These are phyloP conservation scores for Podabrus alpinus DNA, from an alignment of 2,888 invertebrate genomes.

Conservation along the genomic window DNA sequence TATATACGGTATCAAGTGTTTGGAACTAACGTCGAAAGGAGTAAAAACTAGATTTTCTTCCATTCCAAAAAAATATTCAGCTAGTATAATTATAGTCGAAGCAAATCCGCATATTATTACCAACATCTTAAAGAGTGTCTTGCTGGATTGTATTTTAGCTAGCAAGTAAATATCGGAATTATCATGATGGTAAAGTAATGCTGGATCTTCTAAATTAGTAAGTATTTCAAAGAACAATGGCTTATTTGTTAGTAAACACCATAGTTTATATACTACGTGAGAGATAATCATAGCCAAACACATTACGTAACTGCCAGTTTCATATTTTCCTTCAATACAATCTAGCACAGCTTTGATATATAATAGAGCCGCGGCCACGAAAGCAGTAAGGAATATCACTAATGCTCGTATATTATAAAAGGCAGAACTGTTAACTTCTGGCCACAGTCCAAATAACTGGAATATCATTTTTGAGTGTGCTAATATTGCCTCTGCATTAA, in stretches of 20 bases:
- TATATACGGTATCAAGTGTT: too few relatives aligned
- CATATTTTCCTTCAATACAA: not conserved
- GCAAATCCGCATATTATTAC: not conserved
- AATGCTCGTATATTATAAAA: not conserved
- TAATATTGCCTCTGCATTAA: not conserved
- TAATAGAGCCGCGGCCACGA: not conserved
- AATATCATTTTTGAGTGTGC: not conserved
- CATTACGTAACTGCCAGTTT: not conserved
- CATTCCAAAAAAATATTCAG: not conserved
- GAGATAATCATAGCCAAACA: not conserved
- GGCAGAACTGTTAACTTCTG: not conserved
- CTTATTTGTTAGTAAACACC: not conserved
- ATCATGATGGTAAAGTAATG: not conserved
- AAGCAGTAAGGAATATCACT: not conserved
- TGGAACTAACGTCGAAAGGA: too few relatives aligned
- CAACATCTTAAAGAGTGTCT: not conserved
- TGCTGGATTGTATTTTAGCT: not conserved
- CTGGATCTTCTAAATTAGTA: not conserved
- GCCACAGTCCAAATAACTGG: not conserved
- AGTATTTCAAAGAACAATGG: not conserved
- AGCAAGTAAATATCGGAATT: not conserved
- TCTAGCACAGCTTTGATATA: not conserved
- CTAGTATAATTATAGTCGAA: not conserved
- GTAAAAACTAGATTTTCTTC: not conserved
- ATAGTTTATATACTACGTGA: not conserved